Percentiles rank a stretch among this genome's conserved stretches.
phyloP scores from a whole-genome alignment of 2,797 vertebrate genomes.

The Ceryle rudis region DNA sequence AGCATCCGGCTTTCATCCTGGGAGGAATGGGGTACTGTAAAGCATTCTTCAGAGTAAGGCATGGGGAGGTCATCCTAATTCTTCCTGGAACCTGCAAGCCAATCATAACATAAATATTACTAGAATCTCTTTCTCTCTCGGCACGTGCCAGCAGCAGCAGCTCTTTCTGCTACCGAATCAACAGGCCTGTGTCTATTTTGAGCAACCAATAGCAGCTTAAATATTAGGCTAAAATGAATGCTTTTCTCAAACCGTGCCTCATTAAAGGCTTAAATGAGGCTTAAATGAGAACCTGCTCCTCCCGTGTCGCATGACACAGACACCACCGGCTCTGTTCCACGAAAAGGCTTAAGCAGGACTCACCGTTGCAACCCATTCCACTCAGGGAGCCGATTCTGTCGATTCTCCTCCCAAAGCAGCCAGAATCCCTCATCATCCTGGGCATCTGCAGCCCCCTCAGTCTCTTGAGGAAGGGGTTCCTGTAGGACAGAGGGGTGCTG shows the following conservation, averaged over 20 bases:
- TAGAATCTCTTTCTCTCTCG: not conserved
- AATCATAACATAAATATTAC: not conserved
- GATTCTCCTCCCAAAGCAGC: constrained; percentile 88
- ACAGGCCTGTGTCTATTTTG: not conserved
- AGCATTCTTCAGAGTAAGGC: not conserved
- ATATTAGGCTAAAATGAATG: not conserved
- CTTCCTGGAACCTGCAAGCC: constrained; percentile 59
- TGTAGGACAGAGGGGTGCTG: not conserved
- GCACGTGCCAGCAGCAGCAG: fast-evolving
- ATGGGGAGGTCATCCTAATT: not conserved
- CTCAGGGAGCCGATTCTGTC: constrained; percentile 89
- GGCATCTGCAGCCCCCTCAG: constrained; percentile 26
- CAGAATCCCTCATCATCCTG: constrained; percentile 52
- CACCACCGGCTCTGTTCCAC: fast-evolving
- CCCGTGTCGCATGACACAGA: fast-evolving
- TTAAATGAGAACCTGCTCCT: not conserved
- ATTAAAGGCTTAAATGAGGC: not conserved
- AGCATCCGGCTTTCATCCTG: not conserved
- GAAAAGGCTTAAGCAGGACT: not conserved
- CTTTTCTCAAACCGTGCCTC: not conserved
- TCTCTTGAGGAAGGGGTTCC: constrained; percentile 20
- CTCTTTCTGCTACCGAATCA: not conserved
- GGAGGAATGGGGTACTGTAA: not conserved
- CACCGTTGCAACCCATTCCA: constrained; percentile 82
- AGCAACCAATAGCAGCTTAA: not conserved